Base-by-base conservation (phyloP, 2,113 vertebrate genomes). In the Lepus europaeus region DNA sequence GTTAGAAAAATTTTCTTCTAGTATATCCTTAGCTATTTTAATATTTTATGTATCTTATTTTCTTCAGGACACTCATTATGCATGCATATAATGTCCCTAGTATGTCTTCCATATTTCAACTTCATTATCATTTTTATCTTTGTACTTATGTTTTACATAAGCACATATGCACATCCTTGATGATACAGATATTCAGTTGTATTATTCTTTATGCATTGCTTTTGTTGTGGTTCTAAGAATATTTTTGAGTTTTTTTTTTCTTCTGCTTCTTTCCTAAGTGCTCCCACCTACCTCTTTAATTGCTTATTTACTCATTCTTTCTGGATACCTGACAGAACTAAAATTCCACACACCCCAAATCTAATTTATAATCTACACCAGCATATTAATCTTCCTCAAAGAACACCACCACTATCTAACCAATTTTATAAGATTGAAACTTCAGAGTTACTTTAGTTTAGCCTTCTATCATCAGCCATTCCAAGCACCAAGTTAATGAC, bases 1-100 rank as follows among this genome's bases (percentile, higher is more conserved):
- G 51, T 84, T 12, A 89, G 69, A 56, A 79, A 93, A 88, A 0
- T 93, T 96, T 93, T 96, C 83, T 86, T 95, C n/a, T 76, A 90
- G 20, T n/a, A 69, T 95, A 63, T 95, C 59, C 88, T 80, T 78
- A 66, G 36, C 61, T 82, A 85, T 56, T 84, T 94, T 59, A 88
- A 66, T 69, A 87, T 66, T 87, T 80, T 31, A 89, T 17, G 14
- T 70, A 76, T 12, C 6, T 2, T 88, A 79, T 69, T 63, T 79
- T 63, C 73, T 72, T 63, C 14, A 79, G 33, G 5, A 81, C 14
- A 84, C 51, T 20, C 87, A 45, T 69, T 68, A 69, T 85, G 29
- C 13, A n/a, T 33, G 23, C 4, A 45, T 56, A 53, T 25, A 45
- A 53, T 59, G 13, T 88, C 49, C 9, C 3, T 36, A 45, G 27